Evolutionary conservation across 2,797 vertebrate genomes (phyloP).

Genomic region (Yasuhikotakia modesta): DNA sequence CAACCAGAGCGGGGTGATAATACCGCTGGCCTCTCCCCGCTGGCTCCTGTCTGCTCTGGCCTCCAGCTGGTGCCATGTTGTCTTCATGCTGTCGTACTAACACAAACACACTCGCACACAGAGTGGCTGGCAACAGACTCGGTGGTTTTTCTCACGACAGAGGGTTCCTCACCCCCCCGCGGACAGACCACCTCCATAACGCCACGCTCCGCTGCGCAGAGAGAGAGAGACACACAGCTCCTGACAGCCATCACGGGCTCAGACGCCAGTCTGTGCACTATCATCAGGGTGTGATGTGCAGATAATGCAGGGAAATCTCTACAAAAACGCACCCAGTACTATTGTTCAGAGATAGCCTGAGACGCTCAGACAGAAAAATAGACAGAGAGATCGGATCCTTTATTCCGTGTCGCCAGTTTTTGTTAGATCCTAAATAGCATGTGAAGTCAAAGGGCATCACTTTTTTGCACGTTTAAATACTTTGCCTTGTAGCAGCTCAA

Average conservation of each 20-base stretch:
- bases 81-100: constrained; percentile 65
- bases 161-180: constrained; percentile 45
- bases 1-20: constrained; percentile 64
- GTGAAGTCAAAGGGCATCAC: background rate
- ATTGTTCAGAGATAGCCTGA: constrained; percentile 65
- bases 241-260: constrained; percentile 67
- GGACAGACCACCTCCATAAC: constrained; percentile 55
- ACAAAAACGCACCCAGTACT: constrained; percentile 47
- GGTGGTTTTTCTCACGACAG: constrained; percentile 74
- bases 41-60: constrained; percentile 65
- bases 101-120: constrained; percentile 25
- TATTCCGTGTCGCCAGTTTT: constrained; percentile 45
- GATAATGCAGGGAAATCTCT: constrained; percentile 69
- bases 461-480: background rate
- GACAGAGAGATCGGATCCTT: constrained; percentile 49
- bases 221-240: constrained; percentile 58
- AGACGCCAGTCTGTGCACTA: constrained; percentile 66
- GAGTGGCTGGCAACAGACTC: constrained; percentile 60
- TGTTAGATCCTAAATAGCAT: constrained; percentile 50
- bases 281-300: constrained; percentile 72
- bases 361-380: constrained; percentile 62
- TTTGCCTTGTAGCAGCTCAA: background rate
- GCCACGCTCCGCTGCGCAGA: constrained; percentile 67
- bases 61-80: constrained; percentile 75
- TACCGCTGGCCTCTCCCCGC: constrained; percentile 69